phyloP scores from a whole-genome alignment of 2,113 vertebrate genomes.

The Camarhynchus parvulus region DNA sequence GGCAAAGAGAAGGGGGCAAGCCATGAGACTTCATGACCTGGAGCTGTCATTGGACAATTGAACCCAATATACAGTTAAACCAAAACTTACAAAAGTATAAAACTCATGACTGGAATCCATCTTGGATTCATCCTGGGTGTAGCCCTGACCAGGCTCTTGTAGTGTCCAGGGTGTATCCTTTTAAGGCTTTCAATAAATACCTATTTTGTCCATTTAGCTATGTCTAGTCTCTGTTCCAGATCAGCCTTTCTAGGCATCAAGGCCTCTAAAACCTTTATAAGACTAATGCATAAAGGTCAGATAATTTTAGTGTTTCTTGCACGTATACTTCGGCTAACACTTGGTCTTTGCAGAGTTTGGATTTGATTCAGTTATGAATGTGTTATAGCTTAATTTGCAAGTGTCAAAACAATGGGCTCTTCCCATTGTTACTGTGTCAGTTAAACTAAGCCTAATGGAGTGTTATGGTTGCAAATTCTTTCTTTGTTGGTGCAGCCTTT shows the following conservation, averaged over 20 bases:
- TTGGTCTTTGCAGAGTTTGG: not conserved
- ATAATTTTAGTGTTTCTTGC: not conserved
- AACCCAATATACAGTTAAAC: not conserved
- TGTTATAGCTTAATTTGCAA: constrained; percentile 11
- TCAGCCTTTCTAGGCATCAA: not conserved
- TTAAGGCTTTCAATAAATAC: not conserved
- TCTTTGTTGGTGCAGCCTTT: not conserved
- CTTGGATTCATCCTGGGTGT: not conserved
- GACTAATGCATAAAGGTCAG: not conserved
- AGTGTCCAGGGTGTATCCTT: not conserved
- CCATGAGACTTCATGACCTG: not conserved
- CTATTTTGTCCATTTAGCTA: not conserved
- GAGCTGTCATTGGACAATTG: not conserved
- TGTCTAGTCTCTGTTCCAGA: not conserved
- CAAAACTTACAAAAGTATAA: not conserved
- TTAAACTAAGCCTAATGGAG: not conserved
- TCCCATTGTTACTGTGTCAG: not conserved
- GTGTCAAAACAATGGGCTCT: not conserved
- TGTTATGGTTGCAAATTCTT: not conserved
- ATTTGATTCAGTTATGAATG: not conserved
- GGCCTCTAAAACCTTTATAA: not conserved
- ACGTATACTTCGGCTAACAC: not conserved
- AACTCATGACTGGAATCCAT: not conserved
- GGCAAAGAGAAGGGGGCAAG: not conserved
- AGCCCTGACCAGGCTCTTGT: not conserved